These are phyloP conservation scores for Malaclemys terrapin DNA, from an alignment of 2,113 vertebrate genomes.

Conservation along the genomic window DNA sequence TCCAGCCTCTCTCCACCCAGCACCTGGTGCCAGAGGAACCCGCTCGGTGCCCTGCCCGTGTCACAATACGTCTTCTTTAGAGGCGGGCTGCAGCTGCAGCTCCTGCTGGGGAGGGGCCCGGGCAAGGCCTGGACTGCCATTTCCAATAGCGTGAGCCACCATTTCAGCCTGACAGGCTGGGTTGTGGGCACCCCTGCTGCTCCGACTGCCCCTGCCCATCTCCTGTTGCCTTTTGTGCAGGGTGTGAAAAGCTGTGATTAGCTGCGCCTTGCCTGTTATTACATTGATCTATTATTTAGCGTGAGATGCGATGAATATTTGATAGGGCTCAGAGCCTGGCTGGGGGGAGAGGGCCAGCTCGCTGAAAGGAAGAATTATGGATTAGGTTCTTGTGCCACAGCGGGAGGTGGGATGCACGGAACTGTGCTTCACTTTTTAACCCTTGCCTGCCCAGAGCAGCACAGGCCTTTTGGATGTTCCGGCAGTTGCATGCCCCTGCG, in stretches of 20 bases:
- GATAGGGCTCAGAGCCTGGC: constrained; percentile 40
- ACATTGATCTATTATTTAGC: constrained; percentile 76
- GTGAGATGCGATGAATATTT: constrained; percentile 65
- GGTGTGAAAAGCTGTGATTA: constrained; percentile 58
- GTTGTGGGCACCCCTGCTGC: neutral
- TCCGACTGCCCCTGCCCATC: constrained; percentile 15
- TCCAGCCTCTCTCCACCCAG: neutral
- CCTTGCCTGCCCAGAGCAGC: neutral
- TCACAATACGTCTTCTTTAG: neutral
- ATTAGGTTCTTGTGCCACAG: neutral
- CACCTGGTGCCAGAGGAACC: neutral
- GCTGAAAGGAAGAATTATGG: neutral
- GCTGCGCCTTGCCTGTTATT: constrained; percentile 65
- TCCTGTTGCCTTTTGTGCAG: constrained; percentile 8
- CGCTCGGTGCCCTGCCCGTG: neutral
- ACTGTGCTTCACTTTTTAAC: neutral
- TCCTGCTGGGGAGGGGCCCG: neutral
- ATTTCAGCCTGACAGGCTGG: neutral
- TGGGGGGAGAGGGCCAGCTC: constrained; percentile 29
- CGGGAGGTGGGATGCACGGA: neutral
- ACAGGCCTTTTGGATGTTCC: neutral
- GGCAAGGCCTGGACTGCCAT: neutral
- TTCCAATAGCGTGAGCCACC: constrained; percentile 35
- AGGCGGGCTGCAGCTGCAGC: neutral
- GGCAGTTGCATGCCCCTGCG: no score